Evolutionary conservation across 2,888 invertebrate species (phyloP).

Genomic region (Alviniconcha strummeri): DNA sequence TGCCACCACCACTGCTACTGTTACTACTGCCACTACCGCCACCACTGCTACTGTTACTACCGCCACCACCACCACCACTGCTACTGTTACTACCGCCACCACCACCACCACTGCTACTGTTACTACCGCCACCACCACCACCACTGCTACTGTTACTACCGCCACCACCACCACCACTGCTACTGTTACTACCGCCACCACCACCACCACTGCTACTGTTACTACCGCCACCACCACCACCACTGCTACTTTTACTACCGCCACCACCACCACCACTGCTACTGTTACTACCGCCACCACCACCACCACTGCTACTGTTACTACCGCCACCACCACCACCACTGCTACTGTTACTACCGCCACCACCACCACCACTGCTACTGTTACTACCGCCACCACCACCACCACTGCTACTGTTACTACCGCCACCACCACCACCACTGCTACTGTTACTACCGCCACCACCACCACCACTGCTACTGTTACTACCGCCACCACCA

Average conservation of each 20-base stretch:
- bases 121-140: not conserved
- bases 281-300: not conserved
- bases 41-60: conserved; percentile 13
- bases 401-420: conserved; percentile 6
- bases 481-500: conserved; percentile 23
- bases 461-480: not conserved
- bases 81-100: not conserved
- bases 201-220: conserved; percentile 19
- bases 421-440: not conserved
- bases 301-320: conserved; percentile 1
- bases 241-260: not conserved
- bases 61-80: conserved; percentile 14
- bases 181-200: conserved; percentile 8
- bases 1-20: conserved; percentile 21
- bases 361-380: not conserved
- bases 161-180: conserved; percentile 18
- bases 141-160: not conserved
- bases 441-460: not conserved
- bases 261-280: conserved; percentile 17
- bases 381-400: conserved; percentile 2
- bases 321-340: not conserved
- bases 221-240: conserved; percentile 23
- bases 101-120: not conserved
- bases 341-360: conserved; percentile 1
- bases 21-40: conserved; percentile 19